A percentile compares a stretch with the other conserved stretches of the same genome.
Evolutionary conservation across 2,113 vertebrate species (phyloP).

Genomic region (Albula glossodonta): DNA sequence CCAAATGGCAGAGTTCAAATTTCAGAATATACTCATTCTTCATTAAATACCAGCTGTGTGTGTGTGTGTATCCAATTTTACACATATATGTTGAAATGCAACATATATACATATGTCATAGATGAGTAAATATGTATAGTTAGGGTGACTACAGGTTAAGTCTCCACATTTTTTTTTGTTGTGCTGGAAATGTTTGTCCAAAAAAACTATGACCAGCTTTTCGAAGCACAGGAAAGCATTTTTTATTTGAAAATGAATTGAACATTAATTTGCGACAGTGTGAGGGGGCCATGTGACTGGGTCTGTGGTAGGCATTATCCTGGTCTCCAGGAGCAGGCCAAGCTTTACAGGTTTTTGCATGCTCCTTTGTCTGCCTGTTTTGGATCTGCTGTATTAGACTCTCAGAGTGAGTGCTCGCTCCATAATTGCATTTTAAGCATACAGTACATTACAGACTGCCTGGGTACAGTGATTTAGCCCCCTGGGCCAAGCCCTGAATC

Average conservation of each 20-base stretch:
- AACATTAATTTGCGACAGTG: neutral
- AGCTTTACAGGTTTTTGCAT: neutral
- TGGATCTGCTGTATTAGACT: neutral
- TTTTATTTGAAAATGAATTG: neutral
- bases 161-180: no score
- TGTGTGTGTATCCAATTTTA: no score
- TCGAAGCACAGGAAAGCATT: neutral
- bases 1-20: no score
- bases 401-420: constrained; percentile 22
- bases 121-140: no score
- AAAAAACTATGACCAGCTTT: no score
- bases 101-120: no score
- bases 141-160: no score
- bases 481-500: neutral
- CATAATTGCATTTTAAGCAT: constrained; percentile 34
- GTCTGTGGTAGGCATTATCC: neutral
- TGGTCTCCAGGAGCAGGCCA: neutral
- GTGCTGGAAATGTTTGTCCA: no score
- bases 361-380: constrained; percentile 11
- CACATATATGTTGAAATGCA: no score
- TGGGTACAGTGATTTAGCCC: constrained; percentile 11
- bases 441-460: constrained; percentile 24
- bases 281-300: neutral
- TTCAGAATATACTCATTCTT: no score
- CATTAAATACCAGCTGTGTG: no score